Base-by-base conservation (phyloP, 2,888 invertebrate species). In the Scaeva pyrastri region DNA sequence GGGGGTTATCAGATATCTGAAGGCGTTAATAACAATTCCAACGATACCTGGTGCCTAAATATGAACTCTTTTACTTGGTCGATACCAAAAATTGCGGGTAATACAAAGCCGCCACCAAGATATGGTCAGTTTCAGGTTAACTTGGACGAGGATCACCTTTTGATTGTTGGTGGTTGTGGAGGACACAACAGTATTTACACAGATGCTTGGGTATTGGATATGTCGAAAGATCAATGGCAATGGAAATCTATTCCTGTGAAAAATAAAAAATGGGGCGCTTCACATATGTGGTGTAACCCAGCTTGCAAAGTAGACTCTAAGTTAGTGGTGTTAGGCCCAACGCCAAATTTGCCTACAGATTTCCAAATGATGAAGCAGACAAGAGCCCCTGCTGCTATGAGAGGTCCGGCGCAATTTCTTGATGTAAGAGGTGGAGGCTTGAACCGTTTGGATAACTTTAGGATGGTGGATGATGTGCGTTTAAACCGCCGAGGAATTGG, bases 121-220 rank as follows among this genome's bases (percentile, higher is more conserved):
- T 98, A 98, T 93, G 98, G 98, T 8, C 98, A 98, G 90, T 97
- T 98, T n/a, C 97, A 98, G 91, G 96, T 98, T 75, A 94, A 94
- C 70, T 91, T 98, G 80, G 96, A 97, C 91, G 95, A 95, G 71
- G 93, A 95, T 58, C 96, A 97, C 92, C 92, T 97, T 85, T 94
- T 98, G 90, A 94, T 98, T 36, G 93, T 97, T 88, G 97, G 97
- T 50, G 98, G 98, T 55, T 97, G 97, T 89, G 97, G 97, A 82
- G 97, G 97, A 1, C 96, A 97, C 52, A 96, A 96, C 89, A 95
- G 96, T 92, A 95, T 97, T 23, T 97, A 97, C 91, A 96, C 95
- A 89, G 99, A 99, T 92, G 96, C 97, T 81, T 99, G 98, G 98
- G 93, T 98, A 76, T 93, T 99, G 79, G 96, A 94, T 71, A 96